A percentile compares a stretch with the other conserved stretches of the same genome.
Conservation (phyloP, 2,113 vertebrate genomes). For the Sinocyclocheilus rhinocerous region DNA sequence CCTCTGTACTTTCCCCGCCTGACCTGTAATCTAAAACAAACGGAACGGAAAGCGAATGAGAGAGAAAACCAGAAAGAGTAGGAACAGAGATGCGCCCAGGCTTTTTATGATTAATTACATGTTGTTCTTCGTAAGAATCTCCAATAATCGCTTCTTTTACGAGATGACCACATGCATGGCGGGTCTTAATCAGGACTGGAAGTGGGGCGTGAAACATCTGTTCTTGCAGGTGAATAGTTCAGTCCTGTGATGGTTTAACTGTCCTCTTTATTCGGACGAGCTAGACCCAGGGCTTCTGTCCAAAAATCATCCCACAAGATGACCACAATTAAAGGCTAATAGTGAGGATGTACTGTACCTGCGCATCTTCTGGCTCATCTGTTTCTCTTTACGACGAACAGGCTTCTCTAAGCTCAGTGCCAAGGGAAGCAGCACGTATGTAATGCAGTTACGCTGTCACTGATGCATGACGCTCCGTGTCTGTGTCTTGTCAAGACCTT, state of each 20-base stretch:
- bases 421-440: constrained; percentile 75
- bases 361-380: constrained; percentile 48
- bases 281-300: constrained; percentile 13
- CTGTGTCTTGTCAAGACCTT: constrained; percentile 83
- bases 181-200: constrained; percentile 70
- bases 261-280: constrained; percentile 18
- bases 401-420: constrained; percentile 68
- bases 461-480: constrained; percentile 77
- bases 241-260: constrained; percentile 7
- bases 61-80: neutral
- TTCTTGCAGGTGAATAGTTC: constrained; percentile 70
- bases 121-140: constrained; percentile 47
- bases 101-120: constrained; percentile 64
- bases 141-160: constrained; percentile 66
- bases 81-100: constrained; percentile 16
- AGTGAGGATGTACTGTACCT: constrained; percentile 49
- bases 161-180: constrained; percentile 69
- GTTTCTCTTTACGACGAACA: constrained; percentile 61
- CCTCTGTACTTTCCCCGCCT: constrained; percentile 15
- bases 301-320: constrained; percentile 48
- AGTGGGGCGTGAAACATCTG: constrained; percentile 76
- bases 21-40: constrained; percentile 45
- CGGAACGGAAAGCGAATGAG: neutral
- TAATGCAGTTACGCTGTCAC: constrained; percentile 78
- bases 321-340: constrained; percentile 54